Evolutionary conservation across 1,140 invertebrate species (phyloP), one percentile per base, ranked within the genome.

Genomic region (Drepana arcuata): DNA sequence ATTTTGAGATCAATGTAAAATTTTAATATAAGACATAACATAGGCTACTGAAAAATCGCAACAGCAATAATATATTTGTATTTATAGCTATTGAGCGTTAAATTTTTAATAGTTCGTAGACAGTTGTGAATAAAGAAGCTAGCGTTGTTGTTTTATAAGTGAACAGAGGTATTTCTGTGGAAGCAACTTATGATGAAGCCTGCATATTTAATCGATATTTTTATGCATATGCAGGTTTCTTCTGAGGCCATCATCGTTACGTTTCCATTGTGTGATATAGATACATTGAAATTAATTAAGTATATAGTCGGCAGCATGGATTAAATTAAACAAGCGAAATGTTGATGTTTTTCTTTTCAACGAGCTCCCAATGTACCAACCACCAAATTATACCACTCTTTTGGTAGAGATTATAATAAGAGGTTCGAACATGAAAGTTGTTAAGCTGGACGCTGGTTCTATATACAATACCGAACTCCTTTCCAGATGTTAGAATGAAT

Each of bases 61-160:
- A 79, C 74, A 81, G 77, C 74, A 81, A 81, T 81, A 81, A 81
- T 77, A 78, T 81, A 78, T 78, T 78, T 80, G 75, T 80, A 81
- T 78, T 74, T 74, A 77, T 68, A 75, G 77, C 77, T 81, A 81
- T 71, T 70, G 72, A 74, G 73, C 70, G 73, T 79, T 77, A 75
- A 79, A 79, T 73, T 77, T 81, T 77, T 77, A 73, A 78, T 77
- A 77, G 68, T 63, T 57, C 48, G 52, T 80, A 78, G 73, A 61
- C 53, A 69, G 65, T 77, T 74, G 71, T 78, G 71, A 74, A 75
- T 77, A 81, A 71, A 60, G 72, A 61, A 66, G 61, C 70, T 72
- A 77, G 72, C 56, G 55, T 78, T 78, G 73, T 80, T 81, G 69
- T 73, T 69, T 74, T 72, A 59, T 71, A 72, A 66, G 58, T 64